phyloP scores from a whole-genome alignment of 2,797 vertebrate genomes.

The Tapera naevia region DNA sequence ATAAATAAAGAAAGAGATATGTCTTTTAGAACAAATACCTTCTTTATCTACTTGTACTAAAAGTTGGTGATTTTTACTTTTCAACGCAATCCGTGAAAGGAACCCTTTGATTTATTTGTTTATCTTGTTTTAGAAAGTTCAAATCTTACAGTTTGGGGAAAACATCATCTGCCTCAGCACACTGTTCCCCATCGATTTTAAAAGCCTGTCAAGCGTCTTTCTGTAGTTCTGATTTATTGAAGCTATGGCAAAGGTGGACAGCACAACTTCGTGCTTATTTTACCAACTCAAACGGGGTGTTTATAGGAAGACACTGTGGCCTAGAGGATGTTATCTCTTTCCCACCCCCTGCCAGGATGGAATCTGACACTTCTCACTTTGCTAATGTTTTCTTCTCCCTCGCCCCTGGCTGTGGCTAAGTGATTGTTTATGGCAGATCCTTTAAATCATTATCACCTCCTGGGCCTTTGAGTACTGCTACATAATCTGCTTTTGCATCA shows the following conservation, averaged over 20 bases:
- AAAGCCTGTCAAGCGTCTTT: conserved; percentile 50
- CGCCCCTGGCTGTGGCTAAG: conserved; percentile 63
- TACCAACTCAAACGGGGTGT: conserved; percentile 53
- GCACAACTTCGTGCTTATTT: conserved; percentile 38
- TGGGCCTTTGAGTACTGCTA: conserved; percentile 36
- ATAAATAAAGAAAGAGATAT: too few relatives aligned
- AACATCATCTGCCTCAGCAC: not conserved
- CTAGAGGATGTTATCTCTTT: conserved; percentile 68
- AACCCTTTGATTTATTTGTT: not conserved
- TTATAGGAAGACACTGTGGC: conserved; percentile 48
- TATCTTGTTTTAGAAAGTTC: not conserved
- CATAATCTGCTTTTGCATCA: conserved; percentile 40
- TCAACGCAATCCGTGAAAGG: not conserved
- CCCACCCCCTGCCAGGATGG: conserved; percentile 63
- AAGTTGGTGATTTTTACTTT: not conserved
- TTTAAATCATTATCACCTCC: conserved; percentile 69
- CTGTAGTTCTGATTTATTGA: conserved; percentile 66
- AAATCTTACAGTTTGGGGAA: not conserved
- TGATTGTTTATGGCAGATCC: conserved; percentile 71
- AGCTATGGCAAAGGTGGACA: conserved; percentile 45
- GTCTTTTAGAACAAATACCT: too few relatives aligned
- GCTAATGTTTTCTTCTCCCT: conserved; percentile 67
- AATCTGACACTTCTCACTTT: conserved; percentile 71
- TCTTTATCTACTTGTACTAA: not conserved
- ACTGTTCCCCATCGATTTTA: not conserved